Conservation (phyloP, 2,113 vertebrate genomes). For the Petrocephalus zakoni region DNA sequence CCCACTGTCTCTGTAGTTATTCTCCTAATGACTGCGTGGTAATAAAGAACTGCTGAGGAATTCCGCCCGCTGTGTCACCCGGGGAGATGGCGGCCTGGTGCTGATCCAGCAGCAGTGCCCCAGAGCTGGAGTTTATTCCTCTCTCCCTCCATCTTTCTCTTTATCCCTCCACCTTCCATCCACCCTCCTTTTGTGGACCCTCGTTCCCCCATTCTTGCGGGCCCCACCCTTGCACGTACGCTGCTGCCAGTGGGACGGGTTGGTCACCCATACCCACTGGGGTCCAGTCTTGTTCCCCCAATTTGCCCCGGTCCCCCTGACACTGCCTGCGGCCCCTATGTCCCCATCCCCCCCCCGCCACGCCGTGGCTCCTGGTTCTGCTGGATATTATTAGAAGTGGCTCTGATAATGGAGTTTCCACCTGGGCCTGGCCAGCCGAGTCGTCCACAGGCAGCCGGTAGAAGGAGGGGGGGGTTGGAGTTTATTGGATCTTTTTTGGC, state of each 20-base stretch:
- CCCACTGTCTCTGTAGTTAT: background rate
- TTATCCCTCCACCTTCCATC: background rate
- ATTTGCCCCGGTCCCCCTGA: background rate
- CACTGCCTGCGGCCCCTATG: background rate
- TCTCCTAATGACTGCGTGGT: background rate
- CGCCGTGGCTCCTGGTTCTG: background rate
- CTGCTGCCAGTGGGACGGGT: background rate
- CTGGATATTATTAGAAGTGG: background rate
- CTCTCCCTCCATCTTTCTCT: background rate
- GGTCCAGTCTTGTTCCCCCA: background rate
- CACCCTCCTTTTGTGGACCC: background rate
- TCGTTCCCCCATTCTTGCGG: background rate
- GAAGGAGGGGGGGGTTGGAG: background rate
- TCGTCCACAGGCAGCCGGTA: background rate
- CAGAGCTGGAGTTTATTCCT: background rate
- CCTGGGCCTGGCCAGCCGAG: slow-evolving; percentile 1
- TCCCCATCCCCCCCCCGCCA: background rate
- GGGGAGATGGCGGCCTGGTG: background rate
- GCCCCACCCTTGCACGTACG: background rate
- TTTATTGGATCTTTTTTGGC: background rate
- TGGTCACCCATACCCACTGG: background rate
- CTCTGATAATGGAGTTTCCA: slow-evolving; percentile 11
- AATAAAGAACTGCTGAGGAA: background rate
- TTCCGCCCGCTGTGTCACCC: background rate
- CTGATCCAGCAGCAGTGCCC: background rate